Conservation (phyloP, 2,888 invertebrate species). For the Ommatoiulus sabulosus region DNA sequence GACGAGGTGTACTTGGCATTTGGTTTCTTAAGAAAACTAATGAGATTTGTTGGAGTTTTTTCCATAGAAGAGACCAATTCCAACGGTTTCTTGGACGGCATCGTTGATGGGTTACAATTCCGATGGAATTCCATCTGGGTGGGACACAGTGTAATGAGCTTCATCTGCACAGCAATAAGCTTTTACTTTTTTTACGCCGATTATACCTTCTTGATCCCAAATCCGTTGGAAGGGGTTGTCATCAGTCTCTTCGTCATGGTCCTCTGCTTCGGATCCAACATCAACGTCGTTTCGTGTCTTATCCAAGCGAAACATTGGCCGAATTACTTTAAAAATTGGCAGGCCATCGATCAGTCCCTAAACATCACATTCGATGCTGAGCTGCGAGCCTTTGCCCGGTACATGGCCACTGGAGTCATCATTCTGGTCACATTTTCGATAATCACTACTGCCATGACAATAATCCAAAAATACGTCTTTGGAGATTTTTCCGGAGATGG, state of each 20-base stretch:
- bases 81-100: background rate
- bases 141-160: background rate
- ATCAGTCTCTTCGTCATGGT: background rate
- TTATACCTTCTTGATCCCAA: background rate
- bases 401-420: background rate
- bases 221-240: conserved; percentile 9
- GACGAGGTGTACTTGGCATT: conserved; percentile 41
- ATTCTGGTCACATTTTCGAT: background rate
- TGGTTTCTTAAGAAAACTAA: background rate
- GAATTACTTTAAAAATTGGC: conserved; percentile 16
- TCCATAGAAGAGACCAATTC: background rate
- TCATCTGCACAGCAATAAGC: background rate
- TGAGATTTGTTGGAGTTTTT: background rate
- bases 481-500: conserved; percentile 29
- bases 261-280: background rate
- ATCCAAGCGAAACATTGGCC: conserved; percentile 19
- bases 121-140: conserved; percentile 16
- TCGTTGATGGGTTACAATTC: conserved; percentile 18
- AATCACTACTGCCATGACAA: background rate
- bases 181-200: background rate
- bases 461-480: background rate
- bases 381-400: background rate
- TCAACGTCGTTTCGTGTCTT: background rate
- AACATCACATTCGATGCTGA: background rate
- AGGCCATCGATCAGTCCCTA: background rate